Percentiles rank a stretch among this genome's conserved stretches.
Evolutionary conservation across 1,140 invertebrate genomes (phyloP).

Genomic region (Saccostrea cuccullata): DNA sequence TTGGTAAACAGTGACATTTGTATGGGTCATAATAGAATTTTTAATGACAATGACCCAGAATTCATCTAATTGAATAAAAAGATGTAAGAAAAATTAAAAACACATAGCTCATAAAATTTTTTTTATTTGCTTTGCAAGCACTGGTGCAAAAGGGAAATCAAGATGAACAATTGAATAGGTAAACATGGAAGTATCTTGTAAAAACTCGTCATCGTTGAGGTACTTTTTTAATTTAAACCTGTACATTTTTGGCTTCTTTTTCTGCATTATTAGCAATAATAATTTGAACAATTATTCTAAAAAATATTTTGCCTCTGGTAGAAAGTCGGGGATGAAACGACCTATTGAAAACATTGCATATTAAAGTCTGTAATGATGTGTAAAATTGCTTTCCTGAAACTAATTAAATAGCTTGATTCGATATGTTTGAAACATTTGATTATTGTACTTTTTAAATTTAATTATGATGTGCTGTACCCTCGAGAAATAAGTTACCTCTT

Average conservation of each 20-base stretch:
- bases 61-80: background rate
- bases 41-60: background rate
- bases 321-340: background rate
- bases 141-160: background rate
- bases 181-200: background rate
- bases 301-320: slow-evolving; percentile 17
- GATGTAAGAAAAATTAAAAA: background rate
- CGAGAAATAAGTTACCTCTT: slow-evolving; percentile 9
- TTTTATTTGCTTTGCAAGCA: background rate
- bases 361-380: slow-evolving; percentile 20
- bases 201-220: background rate
- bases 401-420: slow-evolving; percentile 31
- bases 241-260: background rate
- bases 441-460: slow-evolving; percentile 35
- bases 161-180: background rate
- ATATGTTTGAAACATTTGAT: slow-evolving; percentile 34
- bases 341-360: slow-evolving; percentile 15
- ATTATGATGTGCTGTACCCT: background rate
- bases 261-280: background rate
- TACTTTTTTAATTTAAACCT: background rate
- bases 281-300: background rate
- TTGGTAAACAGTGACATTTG: background rate
- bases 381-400: slow-evolving; percentile 34
- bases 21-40: background rate
- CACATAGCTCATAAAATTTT: no score